These are phyloP conservation scores for Pecten maximus DNA, from an alignment of 2,888 invertebrate genomes.

Conservation along the genomic window DNA sequence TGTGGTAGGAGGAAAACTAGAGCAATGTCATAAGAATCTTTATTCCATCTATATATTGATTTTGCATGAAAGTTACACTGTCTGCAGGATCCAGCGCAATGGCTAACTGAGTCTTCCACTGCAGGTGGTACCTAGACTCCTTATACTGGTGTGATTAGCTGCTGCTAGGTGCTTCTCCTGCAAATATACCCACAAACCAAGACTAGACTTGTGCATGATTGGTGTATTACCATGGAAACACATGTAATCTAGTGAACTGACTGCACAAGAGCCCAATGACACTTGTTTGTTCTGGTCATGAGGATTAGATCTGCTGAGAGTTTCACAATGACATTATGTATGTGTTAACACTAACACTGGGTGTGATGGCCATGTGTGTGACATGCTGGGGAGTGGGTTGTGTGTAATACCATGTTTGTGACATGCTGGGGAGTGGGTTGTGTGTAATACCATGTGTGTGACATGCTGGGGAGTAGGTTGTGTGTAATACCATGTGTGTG, in stretches of 20 bases:
- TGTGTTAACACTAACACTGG: not conserved
- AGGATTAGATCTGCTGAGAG: not conserved
- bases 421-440: too few species aligned
- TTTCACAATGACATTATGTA: not conserved
- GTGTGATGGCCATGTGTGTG: not conserved
- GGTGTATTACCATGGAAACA: conserved; percentile 18
- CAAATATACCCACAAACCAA: not conserved
- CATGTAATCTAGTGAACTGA: not conserved
- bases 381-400: too few species aligned
- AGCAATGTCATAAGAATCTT: not conserved
- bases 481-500: not conserved
- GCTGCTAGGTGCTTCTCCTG: not conserved
- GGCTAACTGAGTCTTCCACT: not conserved
- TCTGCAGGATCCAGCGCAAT: conserved; percentile 7
- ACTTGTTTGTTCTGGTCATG: not conserved
- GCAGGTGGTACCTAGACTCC: not conserved
- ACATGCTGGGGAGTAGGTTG: not conserved
- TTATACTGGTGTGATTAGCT: conserved; percentile 8
- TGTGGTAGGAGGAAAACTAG: not conserved
- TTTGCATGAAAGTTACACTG: conserved; percentile 30
- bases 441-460: not conserved
- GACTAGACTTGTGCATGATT: not conserved
- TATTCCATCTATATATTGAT: conserved; percentile 21
- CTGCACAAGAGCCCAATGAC: not conserved
- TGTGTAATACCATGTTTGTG: too few species aligned